A percentile compares a stretch with the other conserved stretches of the same genome.
Evolutionary conservation across 2,797 vertebrate species (phyloP).

Genomic region (Protosalanx chinensis): DNA sequence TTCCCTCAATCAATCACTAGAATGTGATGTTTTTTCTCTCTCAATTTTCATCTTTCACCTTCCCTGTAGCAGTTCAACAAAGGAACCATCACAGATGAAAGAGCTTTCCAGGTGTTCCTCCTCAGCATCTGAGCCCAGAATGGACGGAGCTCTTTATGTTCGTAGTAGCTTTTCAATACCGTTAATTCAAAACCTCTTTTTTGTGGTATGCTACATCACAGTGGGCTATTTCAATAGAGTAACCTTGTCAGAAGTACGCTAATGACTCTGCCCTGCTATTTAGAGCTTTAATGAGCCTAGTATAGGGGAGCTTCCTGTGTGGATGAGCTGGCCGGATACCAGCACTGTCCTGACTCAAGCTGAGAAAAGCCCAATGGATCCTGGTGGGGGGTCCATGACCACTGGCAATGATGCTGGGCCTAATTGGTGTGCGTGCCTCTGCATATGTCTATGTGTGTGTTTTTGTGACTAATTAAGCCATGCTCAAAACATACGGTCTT

Average conservation of each 20-base stretch:
- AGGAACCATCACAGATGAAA: too few relatives aligned
- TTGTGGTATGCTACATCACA: too few relatives aligned
- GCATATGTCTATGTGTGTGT: constrained; percentile 17
- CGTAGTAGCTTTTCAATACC: too few relatives aligned
- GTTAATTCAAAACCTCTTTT: too few relatives aligned
- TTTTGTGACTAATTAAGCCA: constrained; percentile 2
- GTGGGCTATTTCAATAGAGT: background rate
- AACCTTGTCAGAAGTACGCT: constrained; percentile 33
- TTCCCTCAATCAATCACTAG: too few relatives aligned
- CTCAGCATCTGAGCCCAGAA: too few relatives aligned
- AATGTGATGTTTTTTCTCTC: too few relatives aligned
- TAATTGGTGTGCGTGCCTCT: constrained; percentile 37
- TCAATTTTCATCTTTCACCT: too few relatives aligned
- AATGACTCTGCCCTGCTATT: constrained; percentile 49
- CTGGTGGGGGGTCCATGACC: constrained; percentile 27
- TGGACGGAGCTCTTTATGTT: too few relatives aligned
- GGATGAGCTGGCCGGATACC: constrained; percentile 32
- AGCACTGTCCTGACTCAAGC: constrained; percentile 43
- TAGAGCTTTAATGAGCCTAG: constrained; percentile 52
- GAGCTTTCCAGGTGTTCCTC: too few relatives aligned
- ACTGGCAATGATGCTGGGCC: constrained; percentile 28
- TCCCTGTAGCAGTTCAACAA: too few relatives aligned
- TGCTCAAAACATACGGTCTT: background rate
- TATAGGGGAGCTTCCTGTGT: constrained; percentile 28
- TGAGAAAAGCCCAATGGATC: constrained; percentile 20